These are phyloP conservation scores for Meleagris gallopavo DNA, from an alignment of 2,113 vertebrate genomes.

Conservation along the genomic window DNA sequence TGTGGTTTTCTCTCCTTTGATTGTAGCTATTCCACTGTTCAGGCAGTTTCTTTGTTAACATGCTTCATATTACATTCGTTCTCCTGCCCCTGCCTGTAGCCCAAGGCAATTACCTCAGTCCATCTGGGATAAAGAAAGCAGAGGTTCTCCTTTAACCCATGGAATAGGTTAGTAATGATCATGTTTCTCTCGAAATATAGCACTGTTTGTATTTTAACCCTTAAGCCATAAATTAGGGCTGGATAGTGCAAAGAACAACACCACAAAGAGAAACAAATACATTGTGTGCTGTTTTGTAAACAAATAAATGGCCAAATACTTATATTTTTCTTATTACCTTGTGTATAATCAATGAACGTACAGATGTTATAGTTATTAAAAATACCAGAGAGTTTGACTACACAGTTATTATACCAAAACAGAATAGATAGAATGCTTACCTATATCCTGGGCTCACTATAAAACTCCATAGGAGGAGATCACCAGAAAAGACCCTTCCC, in stretches of 20 bases:
- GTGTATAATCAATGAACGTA: too few relatives aligned
- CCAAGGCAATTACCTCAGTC: constrained; percentile 42
- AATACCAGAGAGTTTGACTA: too few relatives aligned
- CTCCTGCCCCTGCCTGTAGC: neutral
- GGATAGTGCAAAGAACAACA: neutral
- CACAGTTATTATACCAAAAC: too few relatives aligned
- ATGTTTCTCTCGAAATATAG: constrained; percentile 32
- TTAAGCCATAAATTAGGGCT: neutral
- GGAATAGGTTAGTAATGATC: neutral
- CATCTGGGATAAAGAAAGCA: constrained; percentile 32
- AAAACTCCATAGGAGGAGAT: too few relatives aligned
- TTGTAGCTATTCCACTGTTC: neutral
- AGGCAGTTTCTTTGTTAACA: constrained; percentile 37
- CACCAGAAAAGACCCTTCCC: too few relatives aligned
- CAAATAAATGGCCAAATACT: constrained; percentile 11
- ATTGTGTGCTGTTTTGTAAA: neutral
- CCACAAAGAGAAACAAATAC: neutral
- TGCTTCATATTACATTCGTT: constrained; percentile 59
- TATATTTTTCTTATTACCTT: neutral
- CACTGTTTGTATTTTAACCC: neutral
- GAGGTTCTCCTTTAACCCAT: constrained; percentile 14
- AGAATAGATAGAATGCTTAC: too few relatives aligned
- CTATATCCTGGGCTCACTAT: too few relatives aligned
- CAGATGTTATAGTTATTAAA: too few relatives aligned
- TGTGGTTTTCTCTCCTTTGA: neutral